Evolutionary conservation across 2,797 vertebrate species (phyloP), one percentile per base, ranked within the genome.

Genomic region (Anguilla obscura): DNA sequence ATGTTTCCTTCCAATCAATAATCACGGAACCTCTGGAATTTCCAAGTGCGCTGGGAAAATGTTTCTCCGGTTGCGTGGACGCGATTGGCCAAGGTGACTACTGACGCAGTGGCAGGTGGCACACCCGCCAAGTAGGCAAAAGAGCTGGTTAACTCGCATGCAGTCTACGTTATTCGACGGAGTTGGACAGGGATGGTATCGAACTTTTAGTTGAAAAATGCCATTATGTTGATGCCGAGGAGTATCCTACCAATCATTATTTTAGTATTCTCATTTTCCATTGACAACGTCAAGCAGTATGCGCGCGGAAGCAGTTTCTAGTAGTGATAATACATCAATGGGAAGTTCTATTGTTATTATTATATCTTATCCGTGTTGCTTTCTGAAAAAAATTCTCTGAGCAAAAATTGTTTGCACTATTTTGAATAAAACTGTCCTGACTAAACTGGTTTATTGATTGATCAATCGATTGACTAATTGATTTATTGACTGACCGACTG

Each of bases 31-130:
- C 91, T 87, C 90, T 87, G 93, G 94, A 93, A 94, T 93, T 93
- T 94, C 94, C 92, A 88, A 91, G 92, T 91, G 93, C 93, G 91
- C 94, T 89, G 91, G 84, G 88, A 91, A 91, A 90, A 91, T 79
- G 86, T n/a, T 60, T 63, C 74, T 86, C 58, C 74, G 83, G 84
- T 76, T 91, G 54, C 79, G 60, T 60, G 91, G 54, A 76, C 89
- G 60, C 90, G 93, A 96, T 96, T 96, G 96, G 96, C 80, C 92
- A 76, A 88, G 80, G 89, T 89, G 33, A 88, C 89, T 79, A 86
- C 93, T 96, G 95, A 96, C 95, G 95, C 92, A 89, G 91, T 93
- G 91, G 93, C 94, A 96, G 95, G 95, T 96, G 95, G 94, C 95
- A 94, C 93, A 94, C 92, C 94, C 91, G 93, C 90, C 89, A 85